Conservation (phyloP, 2,888 invertebrate species). For the Philhelius pedissequus region DNA sequence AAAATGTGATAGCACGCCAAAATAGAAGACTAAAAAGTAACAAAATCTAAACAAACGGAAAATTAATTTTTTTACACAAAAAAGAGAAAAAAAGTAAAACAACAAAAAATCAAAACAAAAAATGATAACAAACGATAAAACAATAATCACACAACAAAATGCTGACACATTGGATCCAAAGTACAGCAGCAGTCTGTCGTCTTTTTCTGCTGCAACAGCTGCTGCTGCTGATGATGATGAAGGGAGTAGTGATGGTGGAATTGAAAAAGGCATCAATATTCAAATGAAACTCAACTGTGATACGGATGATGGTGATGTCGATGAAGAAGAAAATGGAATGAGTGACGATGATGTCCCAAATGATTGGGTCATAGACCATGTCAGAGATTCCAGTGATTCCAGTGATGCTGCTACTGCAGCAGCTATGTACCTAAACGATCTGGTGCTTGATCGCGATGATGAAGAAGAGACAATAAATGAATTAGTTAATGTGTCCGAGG, state of each 20-base stretch:
- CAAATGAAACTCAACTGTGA: slow-evolving; percentile 31
- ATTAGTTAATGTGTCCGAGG: slow-evolving; percentile 72
- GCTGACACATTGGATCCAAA: slow-evolving; percentile 29
- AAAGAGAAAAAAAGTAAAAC: background rate
- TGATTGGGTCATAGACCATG: slow-evolving; percentile 55
- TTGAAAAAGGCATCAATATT: background rate
- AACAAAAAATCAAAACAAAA: background rate
- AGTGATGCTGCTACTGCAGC: slow-evolving; percentile 24
- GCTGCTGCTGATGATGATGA: background rate
- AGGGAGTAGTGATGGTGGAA: background rate
- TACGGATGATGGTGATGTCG: slow-evolving; percentile 20
- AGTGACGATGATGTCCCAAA: slow-evolving; percentile 52
- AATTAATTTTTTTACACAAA: slow-evolving; percentile 2
- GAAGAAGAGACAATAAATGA: slow-evolving; percentile 74
- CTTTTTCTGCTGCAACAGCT: background rate
- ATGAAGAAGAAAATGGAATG: slow-evolving; percentile 36
- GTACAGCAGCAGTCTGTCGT: slow-evolving; percentile 2
- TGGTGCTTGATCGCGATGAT: slow-evolving; percentile 73
- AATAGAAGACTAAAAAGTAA: background rate
- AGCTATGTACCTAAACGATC: slow-evolving; percentile 70
- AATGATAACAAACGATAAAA: slow-evolving; percentile 58
- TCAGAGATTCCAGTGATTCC: slow-evolving; percentile 31
- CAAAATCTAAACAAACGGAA: slow-evolving; percentile 20
- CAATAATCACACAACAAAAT: slow-evolving; percentile 27
- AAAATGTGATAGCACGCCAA: slow-evolving; percentile 47